These are phyloP conservation scores for Phasianus colchicus DNA, from an alignment of 2,113 vertebrate species.

Conservation along the genomic window DNA sequence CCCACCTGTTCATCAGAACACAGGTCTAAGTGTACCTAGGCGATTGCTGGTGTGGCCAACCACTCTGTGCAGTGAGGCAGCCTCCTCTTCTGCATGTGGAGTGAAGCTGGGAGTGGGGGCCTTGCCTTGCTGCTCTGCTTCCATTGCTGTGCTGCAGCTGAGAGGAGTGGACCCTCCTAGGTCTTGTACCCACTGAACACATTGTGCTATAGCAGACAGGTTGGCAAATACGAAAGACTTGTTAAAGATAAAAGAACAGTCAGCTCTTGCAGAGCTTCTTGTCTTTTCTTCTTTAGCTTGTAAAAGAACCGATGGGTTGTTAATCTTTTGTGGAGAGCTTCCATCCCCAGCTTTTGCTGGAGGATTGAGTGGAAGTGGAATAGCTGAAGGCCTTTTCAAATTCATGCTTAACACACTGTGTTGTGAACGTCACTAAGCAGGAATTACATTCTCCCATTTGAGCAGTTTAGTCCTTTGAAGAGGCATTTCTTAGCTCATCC, in stretches of 20 bases:
- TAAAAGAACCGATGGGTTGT: neutral
- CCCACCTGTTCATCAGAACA: neutral
- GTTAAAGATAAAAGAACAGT: neutral
- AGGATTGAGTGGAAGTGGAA: neutral
- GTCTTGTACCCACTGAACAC: neutral
- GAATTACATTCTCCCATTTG: neutral
- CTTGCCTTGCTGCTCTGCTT: neutral
- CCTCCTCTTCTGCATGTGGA: neutral
- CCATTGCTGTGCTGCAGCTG: neutral
- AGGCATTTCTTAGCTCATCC: neutral
- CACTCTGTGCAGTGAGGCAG: accelerated
- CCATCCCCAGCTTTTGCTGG: neutral
- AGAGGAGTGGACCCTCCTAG: neutral
- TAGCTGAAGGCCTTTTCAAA: neutral
- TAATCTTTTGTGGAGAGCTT: neutral
- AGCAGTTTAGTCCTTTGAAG: conserved; percentile 1
- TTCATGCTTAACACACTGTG: neutral
- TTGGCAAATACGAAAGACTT: neutral
- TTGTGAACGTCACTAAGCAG: neutral
- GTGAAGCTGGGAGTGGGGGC: neutral
- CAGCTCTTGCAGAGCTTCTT: accelerated
- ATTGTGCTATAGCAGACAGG: neutral
- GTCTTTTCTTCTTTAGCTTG: neutral
- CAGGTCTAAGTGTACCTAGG: neutral
- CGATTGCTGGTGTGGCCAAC: neutral